Base-by-base conservation (phyloP, 2,888 invertebrate genomes). In the Caenorhabditis afra region DNA sequence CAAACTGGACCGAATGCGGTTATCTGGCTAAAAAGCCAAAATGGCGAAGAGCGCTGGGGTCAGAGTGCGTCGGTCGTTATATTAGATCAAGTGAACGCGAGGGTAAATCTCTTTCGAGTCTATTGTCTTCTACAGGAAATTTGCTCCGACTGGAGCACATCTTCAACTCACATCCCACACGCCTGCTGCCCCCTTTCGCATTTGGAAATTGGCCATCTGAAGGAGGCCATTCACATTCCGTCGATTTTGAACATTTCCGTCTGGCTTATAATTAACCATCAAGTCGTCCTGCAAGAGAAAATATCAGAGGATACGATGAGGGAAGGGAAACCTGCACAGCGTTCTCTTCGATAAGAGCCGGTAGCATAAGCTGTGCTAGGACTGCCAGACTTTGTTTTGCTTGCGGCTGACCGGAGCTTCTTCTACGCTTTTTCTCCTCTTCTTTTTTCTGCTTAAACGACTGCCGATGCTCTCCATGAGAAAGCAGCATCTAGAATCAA, bases 141-240 rank as follows among this genome's bases (percentile, higher is more conserved):
- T 45, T 20, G 41, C 45, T 53, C 29, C 7, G 29, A 29, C 29
- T 29, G 29, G 29, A 68, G 61, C 68, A 29, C 66, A 29, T 55
- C 53, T 47, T 29, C 12, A 14, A 81, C 85, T 81, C 64, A 85
- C 85, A 75, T 83, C 85, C 75, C 79, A 80, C 35, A 83, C 79
- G 12, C 79, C 82, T 0, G 76, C 66, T 0, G 83, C 82, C 55
- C 85, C 82, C 73, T 73, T 80, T 18, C 78, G 57, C 58, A 85
- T 77, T 29, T 81, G 81, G 2, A 62, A 22, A 70, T 83, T 83
- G 0, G 85, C 85, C 8, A 74, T 52, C 23, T 74, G 75, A 44
- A 85, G 75, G 7, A 84, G 71, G 22, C 78, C 66, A 12, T 68
- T 71, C 41, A 68, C 75, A 44, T 65, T 45, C 11, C 81, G 68